A percentile compares a stretch with the other conserved stretches of the same genome.
Conservation (phyloP, 2,797 vertebrate genomes). For the Pangasius macronema region DNA sequence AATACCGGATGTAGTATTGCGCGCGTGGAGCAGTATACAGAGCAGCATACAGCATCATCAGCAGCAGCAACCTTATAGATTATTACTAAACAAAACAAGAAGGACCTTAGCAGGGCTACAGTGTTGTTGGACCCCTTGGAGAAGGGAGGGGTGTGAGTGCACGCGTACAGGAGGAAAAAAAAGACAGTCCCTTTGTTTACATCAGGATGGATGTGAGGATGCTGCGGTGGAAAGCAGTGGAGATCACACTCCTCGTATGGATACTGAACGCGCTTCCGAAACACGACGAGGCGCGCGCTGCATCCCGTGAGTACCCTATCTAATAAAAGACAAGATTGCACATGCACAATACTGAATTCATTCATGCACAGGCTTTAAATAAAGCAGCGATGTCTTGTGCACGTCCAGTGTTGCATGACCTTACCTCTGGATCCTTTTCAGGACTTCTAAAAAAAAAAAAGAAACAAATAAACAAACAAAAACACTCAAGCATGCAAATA, state of each 20-base stretch:
- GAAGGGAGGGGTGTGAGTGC: constrained; percentile 46
- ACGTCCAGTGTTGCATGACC: not conserved
- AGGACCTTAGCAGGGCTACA: not conserved
- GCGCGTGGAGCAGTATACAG: not conserved
- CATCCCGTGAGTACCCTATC: constrained; percentile 69
- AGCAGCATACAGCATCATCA: too few species aligned
- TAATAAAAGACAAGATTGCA: not conserved
- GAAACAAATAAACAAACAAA: not conserved
- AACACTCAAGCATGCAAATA: not conserved
- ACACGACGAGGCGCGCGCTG: constrained; percentile 60
- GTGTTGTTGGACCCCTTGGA: constrained; percentile 42
- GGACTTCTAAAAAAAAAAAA: not conserved
- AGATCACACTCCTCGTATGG: constrained; percentile 58
- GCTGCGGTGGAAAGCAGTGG: constrained; percentile 50
- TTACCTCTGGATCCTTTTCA: not conserved
- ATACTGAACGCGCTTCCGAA: constrained; percentile 59
- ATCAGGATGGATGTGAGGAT: constrained; percentile 57
- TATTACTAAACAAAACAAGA: constrained; percentile 2
- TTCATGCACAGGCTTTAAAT: not conserved
- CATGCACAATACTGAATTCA: not conserved
- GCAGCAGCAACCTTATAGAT: not conserved
- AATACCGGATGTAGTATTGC: constrained; percentile 15
- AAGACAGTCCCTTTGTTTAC: constrained; percentile 51
- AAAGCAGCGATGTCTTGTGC: not conserved
- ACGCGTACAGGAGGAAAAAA: constrained; percentile 12